Evolutionary conservation across 1,140 invertebrate genomes (phyloP), one percentile per base, ranked within the genome.

Genomic region (Ceratina japonica): DNA sequence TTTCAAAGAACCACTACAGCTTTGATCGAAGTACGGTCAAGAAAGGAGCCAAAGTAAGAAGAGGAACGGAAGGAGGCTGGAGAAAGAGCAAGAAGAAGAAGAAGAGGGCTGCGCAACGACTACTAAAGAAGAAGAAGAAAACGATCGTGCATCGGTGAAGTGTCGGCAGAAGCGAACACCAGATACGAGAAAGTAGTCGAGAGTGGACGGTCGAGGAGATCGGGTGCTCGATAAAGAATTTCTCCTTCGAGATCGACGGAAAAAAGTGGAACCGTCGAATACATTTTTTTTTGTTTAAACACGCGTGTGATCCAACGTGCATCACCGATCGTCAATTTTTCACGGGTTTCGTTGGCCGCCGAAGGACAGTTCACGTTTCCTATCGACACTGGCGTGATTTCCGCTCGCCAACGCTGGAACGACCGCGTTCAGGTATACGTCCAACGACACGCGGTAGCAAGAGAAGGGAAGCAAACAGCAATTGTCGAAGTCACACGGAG

Each of bases 401-500:
- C 54, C 49, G 12, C 31, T 79, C 66, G 65, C 12, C 37, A n/a
- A 20, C 31, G 2, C 18, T 64, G 54, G 27, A 13, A 51, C 52
- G 18, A n/a, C 1, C 44, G 52, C 37, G 20, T 49, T 62, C 70
- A 64, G 59, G 49, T 49, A 22, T 58, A 20, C 54, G 37, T 63
- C 24, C 54, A 37, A 51, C 68, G 18, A 51, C 24, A 24, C 5
- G 31, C 49, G 54, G 75, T 54, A 27, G 59, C 52, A 44, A 24
- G 52, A 70, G 27, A 52, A 75, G 71, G 69, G 59, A 72, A 70
- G 59, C 63, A 20, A 82, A 75, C 56, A 72, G 73, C 73, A 65
- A 82, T 78, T 51, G 70, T 88, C 84, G 72, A 87, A 81, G 77
- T 72, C 69, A 84, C 75, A 79, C 84, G 59, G 71, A 78, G 84